These are phyloP conservation scores for Scylla paramamosain DNA, from an alignment of 1,140 invertebrate species.

Conservation along the genomic window DNA sequence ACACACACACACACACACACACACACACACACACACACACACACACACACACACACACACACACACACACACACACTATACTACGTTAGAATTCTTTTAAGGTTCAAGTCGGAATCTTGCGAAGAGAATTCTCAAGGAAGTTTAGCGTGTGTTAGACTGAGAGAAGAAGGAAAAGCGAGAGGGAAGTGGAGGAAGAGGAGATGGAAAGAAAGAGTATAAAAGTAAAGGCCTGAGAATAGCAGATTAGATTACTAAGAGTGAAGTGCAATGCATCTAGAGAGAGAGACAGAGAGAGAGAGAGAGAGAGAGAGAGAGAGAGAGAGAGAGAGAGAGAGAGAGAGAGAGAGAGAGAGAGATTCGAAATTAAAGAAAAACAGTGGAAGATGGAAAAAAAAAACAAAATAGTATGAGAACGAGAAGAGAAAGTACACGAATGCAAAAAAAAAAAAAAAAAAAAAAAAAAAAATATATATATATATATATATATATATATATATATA, in stretches of 20 bases:
- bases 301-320: not conserved
- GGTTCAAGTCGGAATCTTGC: too few species aligned
- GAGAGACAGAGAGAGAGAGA: slow-evolving; percentile 7
- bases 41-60: slow-evolving; percentile 20
- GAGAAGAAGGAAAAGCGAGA: too few species aligned
- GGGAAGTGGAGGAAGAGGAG: too few species aligned
- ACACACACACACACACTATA: not conserved
- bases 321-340: not conserved
- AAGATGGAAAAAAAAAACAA: too few species aligned
- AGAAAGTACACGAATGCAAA: not conserved
- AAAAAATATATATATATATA: not conserved
- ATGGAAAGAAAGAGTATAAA: not conserved
- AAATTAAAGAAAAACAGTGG: too few species aligned
- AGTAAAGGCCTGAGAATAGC: not conserved
- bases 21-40: slow-evolving; percentile 20
- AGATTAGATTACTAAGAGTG: not conserved
- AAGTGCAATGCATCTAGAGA: not conserved
- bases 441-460: not conserved
- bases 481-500: too few species aligned
- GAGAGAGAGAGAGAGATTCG: too few species aligned
- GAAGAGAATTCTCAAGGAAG: too few species aligned
- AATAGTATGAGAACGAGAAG: not conserved
- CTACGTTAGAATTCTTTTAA: not conserved
- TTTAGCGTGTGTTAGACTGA: too few species aligned
- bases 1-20: slow-evolving; percentile 20